Conservation (phyloP, 2,797 vertebrate species). For the Xenentodon cancila region DNA sequence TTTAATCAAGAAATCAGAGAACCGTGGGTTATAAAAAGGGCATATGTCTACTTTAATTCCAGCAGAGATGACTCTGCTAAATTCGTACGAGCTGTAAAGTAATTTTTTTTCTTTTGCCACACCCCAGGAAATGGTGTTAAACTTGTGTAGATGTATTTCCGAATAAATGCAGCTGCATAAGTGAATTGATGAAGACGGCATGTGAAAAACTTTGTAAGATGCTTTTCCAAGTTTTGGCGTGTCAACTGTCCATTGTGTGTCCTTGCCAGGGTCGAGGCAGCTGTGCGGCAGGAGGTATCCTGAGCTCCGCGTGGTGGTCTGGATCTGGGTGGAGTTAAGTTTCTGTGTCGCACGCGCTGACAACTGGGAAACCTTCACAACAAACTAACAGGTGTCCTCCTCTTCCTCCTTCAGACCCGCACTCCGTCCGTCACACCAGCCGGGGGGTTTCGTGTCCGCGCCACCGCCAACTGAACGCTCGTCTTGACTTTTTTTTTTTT, state of each 20-base stretch:
- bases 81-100: too few species aligned
- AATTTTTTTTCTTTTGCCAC: too few species aligned
- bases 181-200: too few species aligned
- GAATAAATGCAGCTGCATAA: too few species aligned
- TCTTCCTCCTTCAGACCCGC: constrained; percentile 32
- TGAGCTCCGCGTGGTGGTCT: constrained; percentile 35
- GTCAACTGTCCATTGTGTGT: constrained; percentile 1
- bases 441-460: constrained; percentile 23
- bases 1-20: too few species aligned
- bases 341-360: constrained; percentile 60
- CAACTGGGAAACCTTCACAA: constrained; percentile 69
- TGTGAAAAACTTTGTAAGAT: background rate
- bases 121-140: too few species aligned
- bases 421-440: constrained; percentile 21
- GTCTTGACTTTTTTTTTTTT: constrained; percentile 13
- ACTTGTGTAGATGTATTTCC: too few species aligned
- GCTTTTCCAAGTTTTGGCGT: background rate
- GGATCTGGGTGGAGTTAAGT: constrained; percentile 72
- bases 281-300: constrained; percentile 40
- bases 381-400: constrained; percentile 74
- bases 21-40: too few species aligned
- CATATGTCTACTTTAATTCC: too few species aligned
- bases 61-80: too few species aligned
- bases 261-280: constrained; percentile 35
- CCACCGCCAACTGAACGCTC: constrained; percentile 17